phyloP scores from a whole-genome alignment of 2,888 invertebrate species.

The Thysanoteuthis rhombus region DNA sequence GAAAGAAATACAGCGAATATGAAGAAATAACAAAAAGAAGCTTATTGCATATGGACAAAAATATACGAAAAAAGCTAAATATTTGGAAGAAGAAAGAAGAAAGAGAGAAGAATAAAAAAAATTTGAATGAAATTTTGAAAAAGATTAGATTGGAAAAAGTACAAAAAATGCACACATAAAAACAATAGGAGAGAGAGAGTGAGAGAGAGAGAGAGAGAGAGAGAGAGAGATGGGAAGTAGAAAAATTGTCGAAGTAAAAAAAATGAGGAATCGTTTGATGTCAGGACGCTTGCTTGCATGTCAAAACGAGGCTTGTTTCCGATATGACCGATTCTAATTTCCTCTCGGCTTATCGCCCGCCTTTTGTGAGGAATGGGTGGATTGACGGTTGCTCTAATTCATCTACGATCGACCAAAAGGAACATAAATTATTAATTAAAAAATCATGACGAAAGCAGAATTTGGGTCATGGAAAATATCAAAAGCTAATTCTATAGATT shows the following conservation, averaged over 20 bases:
- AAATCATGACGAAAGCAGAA: neutral
- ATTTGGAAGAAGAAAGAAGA: neutral
- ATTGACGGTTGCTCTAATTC: neutral
- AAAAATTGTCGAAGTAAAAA: neutral
- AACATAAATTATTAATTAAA: conserved; percentile 12
- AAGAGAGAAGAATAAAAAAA: neutral
- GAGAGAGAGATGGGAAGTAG: neutral
- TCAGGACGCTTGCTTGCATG: neutral
- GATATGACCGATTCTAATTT: neutral
- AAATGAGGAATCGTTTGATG: neutral
- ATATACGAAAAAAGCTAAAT: neutral
- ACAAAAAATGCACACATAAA: too few relatives aligned
- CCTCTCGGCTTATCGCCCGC: neutral
- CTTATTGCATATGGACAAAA: neutral
- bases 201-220: too few relatives aligned
- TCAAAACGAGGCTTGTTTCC: neutral
- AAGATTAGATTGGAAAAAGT: too few relatives aligned
- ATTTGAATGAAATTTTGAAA: too few relatives aligned
- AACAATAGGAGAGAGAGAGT: too few relatives aligned
- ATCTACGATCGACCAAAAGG: conserved; percentile 12
- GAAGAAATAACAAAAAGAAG: neutral
- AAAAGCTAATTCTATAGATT: neutral
- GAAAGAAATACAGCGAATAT: neutral
- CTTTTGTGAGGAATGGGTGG: neutral
- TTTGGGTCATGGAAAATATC: neutral